Base-by-base conservation (phyloP, 2,113 vertebrate genomes). In the Microtus ochrogaster region DNA sequence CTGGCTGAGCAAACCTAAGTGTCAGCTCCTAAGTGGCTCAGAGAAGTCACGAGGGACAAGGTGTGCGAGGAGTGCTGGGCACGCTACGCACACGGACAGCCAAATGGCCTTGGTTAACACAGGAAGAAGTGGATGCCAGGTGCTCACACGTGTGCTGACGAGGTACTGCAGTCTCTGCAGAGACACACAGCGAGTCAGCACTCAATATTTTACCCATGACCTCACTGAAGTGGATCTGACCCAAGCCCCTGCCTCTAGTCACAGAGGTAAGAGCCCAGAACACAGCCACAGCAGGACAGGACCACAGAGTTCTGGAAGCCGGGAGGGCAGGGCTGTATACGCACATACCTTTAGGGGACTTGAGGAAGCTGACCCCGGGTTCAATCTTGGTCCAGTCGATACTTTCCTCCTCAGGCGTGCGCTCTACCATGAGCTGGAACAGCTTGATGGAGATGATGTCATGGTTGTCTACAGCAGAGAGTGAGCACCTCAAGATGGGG, bases 381-480 rank as follows among this genome's bases (percentile, higher is more conserved):
- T 99, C 99, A 0, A 99, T 99, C 98, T 99, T 99, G 41, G 99
- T 99, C 99, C 99, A 99, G 98, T 99, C 99, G 63, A 99, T 98
- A 0, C 97, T 99, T 55, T 99, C 99, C 93, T 99, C 99, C 10
- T 99, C 99, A 0, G 99, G 96, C 0, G 99, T 99, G 96, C 99
- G 99, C 55, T 99, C 99, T 17, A 99, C 99, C 99, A 99, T 99
- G 94, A 99, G 99, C 98, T 99, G 99, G 98, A 99, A 99, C 36
- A 99, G 98, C 98, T 99, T 99, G 99, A 99, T 99, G 0, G 99
- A 99, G 98, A 99, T 99, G 91, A 99, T 99, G 97, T 99, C 99
- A 0, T 99, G 99, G 98, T 99, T 99, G 97, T 99, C 99, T 99
- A 98, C 0, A 58, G 58, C 22, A 22, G 0, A 95, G 73, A 88